These are phyloP conservation scores for Chlamydotis undulata DNA, from an alignment of 2,113 vertebrate genomes.

Conservation along the genomic window DNA sequence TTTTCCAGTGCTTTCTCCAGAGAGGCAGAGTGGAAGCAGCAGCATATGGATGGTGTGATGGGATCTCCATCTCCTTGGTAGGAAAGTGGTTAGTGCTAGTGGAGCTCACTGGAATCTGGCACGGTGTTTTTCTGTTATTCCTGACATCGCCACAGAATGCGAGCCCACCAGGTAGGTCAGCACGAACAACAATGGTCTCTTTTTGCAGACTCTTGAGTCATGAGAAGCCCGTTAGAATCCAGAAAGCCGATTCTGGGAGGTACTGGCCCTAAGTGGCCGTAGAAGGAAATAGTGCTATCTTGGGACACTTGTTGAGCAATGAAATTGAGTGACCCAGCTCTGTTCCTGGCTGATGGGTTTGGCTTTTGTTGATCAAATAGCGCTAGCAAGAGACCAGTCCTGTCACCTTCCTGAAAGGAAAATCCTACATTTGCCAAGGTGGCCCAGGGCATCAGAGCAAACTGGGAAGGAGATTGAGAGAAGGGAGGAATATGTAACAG, in stretches of 20 bases:
- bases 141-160: not conserved
- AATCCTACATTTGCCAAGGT: not conserved
- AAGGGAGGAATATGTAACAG: not conserved
- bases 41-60: not conserved
- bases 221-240: not conserved
- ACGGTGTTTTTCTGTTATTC: not conserved
- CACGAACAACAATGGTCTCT: fast-evolving
- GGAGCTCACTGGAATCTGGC: not conserved
- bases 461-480: not conserved
- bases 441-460: not conserved
- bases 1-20: not conserved
- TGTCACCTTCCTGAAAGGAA: not conserved
- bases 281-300: not conserved
- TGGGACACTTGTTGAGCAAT: not conserved
- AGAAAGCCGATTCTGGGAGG: not conserved
- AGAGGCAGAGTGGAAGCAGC: not conserved
- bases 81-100: not conserved
- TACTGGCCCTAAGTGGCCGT: not conserved
- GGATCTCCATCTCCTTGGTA: not conserved
- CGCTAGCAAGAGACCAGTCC: not conserved
- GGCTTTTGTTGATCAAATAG: not conserved
- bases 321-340: not conserved
- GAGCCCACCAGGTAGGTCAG: not conserved
- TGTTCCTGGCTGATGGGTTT: not conserved
- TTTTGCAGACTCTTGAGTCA: not conserved